Evolutionary conservation across 2,113 vertebrate species (phyloP), one percentile per base, ranked within the genome.

Genomic region (Semicossyphus pulcher): DNA sequence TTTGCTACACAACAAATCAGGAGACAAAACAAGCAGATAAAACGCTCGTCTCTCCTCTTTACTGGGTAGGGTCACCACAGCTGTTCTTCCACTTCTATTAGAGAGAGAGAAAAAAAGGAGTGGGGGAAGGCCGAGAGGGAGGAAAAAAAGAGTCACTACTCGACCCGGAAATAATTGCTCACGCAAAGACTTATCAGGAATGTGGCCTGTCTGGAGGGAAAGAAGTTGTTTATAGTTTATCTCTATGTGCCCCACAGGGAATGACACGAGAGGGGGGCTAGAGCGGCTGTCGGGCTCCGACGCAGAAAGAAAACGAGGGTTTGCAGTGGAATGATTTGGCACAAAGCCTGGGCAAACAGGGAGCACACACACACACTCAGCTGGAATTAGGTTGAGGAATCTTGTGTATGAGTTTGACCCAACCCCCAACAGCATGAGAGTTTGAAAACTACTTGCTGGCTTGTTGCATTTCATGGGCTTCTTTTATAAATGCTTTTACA

Each of bases 131-230:
- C 32, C 1, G 7, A 62, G 42, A 47, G n/a, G 3, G 37, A 10
- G 23, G 36, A 45, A 10, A 18, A 37, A 49, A 58, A 76, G 78
- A 78, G 59, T 78, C 62, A 64, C 42, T 65, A 31, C 65, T 78
- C 81, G 84, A 94, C 91, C 93, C 91, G 92, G 93, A 94, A 93
- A 92, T 88, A 92, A 93, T 94, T 93, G 85, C 80, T 78, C 56
- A 64, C 14, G 72, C 64, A 52, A 68, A 82, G 66, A 73, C 53
- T 92, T 80, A 92, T 93, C 85, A 80, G 92, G 88, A 91, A 93
- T 93, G 90, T 26, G 44, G 79, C 81, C 45, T 28, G 78, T 81
- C 89, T 88, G 81, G 80, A 85, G 69, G 78, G 84, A 80, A 81
- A 73, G 74, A 16, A 29, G 54, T 78, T 88, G 88, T 91, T 93